Conservation (phyloP, 2,113 vertebrate genomes). For the Nycticorax nycticorax region DNA sequence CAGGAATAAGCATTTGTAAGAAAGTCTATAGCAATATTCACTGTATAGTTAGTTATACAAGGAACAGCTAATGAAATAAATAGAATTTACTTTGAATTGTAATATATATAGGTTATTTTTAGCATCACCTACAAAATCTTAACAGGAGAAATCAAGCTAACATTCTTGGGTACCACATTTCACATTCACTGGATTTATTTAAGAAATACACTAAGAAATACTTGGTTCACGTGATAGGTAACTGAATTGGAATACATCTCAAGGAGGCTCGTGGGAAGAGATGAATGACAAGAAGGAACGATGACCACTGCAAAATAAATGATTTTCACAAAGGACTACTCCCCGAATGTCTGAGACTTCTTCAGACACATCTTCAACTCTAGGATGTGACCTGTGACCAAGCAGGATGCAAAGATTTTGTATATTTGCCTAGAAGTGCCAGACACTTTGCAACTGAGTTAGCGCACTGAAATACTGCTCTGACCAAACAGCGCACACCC, state of each 20-base stretch:
- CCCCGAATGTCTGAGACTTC: not conserved
- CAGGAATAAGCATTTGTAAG: not conserved
- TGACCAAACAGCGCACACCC: not conserved
- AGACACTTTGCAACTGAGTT: not conserved
- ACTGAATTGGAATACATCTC: not conserved
- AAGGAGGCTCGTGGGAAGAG: not conserved
- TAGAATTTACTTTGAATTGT: not conserved
- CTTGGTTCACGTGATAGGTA: not conserved
- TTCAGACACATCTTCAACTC: not conserved
- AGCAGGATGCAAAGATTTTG: not conserved
- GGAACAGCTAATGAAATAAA: not conserved
- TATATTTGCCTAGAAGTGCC: not conserved
- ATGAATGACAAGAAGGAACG: not conserved
- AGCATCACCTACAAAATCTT: not conserved
- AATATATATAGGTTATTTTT: not conserved
- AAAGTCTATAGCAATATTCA: not conserved
- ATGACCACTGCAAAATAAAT: not conserved
- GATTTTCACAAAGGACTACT: not conserved
- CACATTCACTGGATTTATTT: not conserved
- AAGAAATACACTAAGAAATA: not conserved
- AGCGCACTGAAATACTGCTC: not conserved
- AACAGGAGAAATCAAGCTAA: not conserved
- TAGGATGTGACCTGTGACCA: not conserved
- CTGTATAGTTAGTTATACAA: not conserved
- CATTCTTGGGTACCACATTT: not conserved